A percentile compares a stretch with the other conserved stretches of the same genome.
Conservation (phyloP, 2,888 invertebrate genomes). For the Brassicogethes aeneus region DNA sequence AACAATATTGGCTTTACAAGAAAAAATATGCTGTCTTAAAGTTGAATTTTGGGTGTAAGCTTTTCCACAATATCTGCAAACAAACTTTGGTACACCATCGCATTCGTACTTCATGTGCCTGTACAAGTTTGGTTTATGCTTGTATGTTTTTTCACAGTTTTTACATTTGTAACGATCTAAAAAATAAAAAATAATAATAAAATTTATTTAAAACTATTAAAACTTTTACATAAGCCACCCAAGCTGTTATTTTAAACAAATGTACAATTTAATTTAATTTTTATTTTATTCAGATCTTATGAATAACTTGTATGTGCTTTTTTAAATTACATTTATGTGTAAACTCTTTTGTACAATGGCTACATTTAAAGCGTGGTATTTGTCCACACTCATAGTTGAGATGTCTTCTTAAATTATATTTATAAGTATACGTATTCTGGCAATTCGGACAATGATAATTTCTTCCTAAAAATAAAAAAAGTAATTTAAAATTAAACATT, state of each 20-base stretch:
- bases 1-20: background rate
- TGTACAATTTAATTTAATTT: too few relatives aligned
- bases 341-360: background rate
- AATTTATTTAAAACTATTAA: background rate
- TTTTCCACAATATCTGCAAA: conserved; percentile 23
- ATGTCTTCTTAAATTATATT: background rate
- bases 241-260: too few relatives aligned
- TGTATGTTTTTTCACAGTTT: conserved; percentile 30
- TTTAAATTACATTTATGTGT: background rate
- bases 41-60: conserved; percentile 27
- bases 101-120: conserved; percentile 35
- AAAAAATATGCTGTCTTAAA: conserved; percentile 20
- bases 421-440: background rate
- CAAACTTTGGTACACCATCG: conserved; percentile 22
- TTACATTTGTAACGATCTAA: conserved; percentile 13
- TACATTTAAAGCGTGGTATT: background rate
- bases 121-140: conserved; percentile 31
- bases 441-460: background rate
- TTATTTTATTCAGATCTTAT: too few relatives aligned
- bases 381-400: background rate
- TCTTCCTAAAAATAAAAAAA: too few relatives aligned
- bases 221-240: background rate
- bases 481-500: too few relatives aligned
- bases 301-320: too few relatives aligned
- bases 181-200: too few relatives aligned